Percentiles rank a stretch among this genome's conserved stretches.
Conservation (phyloP, 1,140 invertebrate genomes). For the Ceratosolen fusciceps region DNA sequence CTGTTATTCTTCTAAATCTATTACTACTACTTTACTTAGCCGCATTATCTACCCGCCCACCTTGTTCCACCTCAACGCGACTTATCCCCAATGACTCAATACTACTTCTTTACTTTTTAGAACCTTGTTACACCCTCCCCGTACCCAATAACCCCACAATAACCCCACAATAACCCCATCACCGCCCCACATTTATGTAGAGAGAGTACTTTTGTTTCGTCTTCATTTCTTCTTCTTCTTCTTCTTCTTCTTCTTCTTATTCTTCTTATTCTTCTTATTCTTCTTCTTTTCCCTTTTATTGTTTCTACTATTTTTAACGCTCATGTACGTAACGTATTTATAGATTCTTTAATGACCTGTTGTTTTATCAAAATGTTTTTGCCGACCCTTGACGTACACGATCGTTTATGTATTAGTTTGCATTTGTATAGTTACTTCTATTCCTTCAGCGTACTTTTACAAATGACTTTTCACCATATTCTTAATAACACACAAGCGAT, state of each 20-base stretch:
- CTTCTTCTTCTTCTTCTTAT: no score
- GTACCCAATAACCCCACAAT: background rate
- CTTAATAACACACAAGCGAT: background rate
- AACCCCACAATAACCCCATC: no score
- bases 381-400: background rate
- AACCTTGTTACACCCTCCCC: conserved; percentile 17
- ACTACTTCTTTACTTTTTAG: conserved; percentile 31
- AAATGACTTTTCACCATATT: background rate
- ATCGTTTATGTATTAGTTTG: conserved; percentile 13
- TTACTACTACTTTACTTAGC: no score
- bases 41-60: no score
- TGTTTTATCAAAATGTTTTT: conserved; percentile 1
- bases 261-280: no score
- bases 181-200: conserved; percentile 17
- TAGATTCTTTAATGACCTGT: background rate
- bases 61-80: conserved; percentile 44
- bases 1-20: conserved; percentile 10
- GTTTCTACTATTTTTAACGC: conserved; percentile 14
- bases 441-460: background rate
- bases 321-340: conserved; percentile 23
- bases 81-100: conserved; percentile 27
- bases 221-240: no score
- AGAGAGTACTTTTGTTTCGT: conserved; percentile 20
- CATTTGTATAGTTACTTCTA: conserved; percentile 32
- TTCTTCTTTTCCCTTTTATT: no score